phyloP scores from a whole-genome alignment of 2,113 vertebrate species.

The Tachysurus fulvidraco region DNA sequence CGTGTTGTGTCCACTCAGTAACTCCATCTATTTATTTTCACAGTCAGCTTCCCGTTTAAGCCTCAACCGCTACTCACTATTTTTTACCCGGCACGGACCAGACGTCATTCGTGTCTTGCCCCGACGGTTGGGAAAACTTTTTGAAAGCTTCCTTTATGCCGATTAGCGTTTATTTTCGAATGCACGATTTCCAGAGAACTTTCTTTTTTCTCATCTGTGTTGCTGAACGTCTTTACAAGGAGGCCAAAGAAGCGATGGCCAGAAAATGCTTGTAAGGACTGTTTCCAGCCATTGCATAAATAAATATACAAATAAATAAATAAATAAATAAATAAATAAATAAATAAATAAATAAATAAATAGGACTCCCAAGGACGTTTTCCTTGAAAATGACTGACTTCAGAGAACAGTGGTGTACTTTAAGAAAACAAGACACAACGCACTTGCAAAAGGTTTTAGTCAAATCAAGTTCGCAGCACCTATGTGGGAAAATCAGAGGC shows the following conservation, averaged over 20 bases:
- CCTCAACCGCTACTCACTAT: slow-evolving; percentile 59
- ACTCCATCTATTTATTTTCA: background rate
- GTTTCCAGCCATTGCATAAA: background rate
- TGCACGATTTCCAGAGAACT: slow-evolving; percentile 60
- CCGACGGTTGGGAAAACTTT: slow-evolving; percentile 60
- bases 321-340: background rate
- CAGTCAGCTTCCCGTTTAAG: slow-evolving; percentile 49
- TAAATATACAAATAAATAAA: too few species aligned
- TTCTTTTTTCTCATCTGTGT: slow-evolving; percentile 38
- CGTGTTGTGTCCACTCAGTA: background rate
- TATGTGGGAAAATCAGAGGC: slow-evolving; percentile 30
- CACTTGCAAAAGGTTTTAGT: slow-evolving; percentile 23
- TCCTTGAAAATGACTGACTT: too few species aligned
- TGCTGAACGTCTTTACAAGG: slow-evolving; percentile 57
- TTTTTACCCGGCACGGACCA: slow-evolving; percentile 59
- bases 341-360: background rate
- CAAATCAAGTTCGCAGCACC: background rate
- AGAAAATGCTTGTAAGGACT: slow-evolving; percentile 14
- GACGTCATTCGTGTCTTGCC: slow-evolving; percentile 62
- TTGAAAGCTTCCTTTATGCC: slow-evolving; percentile 68
- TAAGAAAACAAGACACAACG: background rate
- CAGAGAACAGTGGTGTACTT: background rate
- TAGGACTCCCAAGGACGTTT: too few species aligned
- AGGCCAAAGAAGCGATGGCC: slow-evolving; percentile 56
- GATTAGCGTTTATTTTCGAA: slow-evolving; percentile 76